These are phyloP conservation scores for Siniperca knerii DNA, from an alignment of 2,113 vertebrate species.

Conservation along the genomic window DNA sequence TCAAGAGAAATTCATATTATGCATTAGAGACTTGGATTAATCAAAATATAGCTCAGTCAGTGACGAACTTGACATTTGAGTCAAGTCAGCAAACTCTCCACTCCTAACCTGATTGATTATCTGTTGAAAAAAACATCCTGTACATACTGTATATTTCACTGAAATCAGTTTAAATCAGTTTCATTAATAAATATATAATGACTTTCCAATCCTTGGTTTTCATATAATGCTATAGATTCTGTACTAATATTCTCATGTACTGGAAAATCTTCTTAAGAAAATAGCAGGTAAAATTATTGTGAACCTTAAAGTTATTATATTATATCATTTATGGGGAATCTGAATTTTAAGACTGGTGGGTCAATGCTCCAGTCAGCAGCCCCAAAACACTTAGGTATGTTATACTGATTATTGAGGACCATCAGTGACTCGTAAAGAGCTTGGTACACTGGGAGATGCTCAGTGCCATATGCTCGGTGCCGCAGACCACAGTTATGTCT, in stretches of 20 bases:
- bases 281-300: neutral
- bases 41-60: neutral
- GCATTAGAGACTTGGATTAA: neutral
- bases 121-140: slow-evolving; percentile 52
- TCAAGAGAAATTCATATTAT: neutral
- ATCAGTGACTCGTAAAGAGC: slow-evolving; percentile 77
- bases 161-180: neutral
- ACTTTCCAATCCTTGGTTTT: neutral
- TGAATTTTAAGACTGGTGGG: slow-evolving; percentile 80
- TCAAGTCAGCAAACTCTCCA: slow-evolving; percentile 76
- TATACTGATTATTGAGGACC: slow-evolving; percentile 76
- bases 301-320: slow-evolving; percentile 70
- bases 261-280: neutral
- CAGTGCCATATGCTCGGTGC: slow-evolving; percentile 75
- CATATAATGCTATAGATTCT: neutral
- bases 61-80: slow-evolving; percentile 80
- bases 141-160: neutral
- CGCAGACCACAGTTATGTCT: slow-evolving; percentile 79
- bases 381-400: slow-evolving; percentile 69
- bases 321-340: slow-evolving; percentile 78
- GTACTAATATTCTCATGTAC: neutral
- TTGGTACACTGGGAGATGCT: slow-evolving; percentile 81
- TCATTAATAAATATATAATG: too few relatives aligned
- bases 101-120: slow-evolving; percentile 62
- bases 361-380: slow-evolving; percentile 47